Base-by-base conservation (phyloP, 92 coral and sea anemone genomes). In the Porites lobata region DNA sequence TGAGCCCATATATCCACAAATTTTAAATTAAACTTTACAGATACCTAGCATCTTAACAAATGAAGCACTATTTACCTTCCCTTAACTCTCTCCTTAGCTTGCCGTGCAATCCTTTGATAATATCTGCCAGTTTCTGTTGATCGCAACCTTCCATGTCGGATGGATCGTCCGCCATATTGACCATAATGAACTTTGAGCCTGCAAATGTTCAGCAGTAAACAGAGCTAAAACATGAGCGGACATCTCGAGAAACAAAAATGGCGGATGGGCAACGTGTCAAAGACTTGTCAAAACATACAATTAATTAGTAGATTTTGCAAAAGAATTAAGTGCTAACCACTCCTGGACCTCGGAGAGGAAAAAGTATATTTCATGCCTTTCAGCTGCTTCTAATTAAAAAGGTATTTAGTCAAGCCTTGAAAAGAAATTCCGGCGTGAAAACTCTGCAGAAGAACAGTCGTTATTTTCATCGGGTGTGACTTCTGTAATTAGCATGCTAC, bases 81-180 rank as follows among this genome's bases (percentile, higher is more conserved):
- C 84, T 86, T 26, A 98, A 81, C 26, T 93, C 84, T 76, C 85
- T 91, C 65, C 98, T 94, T 15, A 98, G 88, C 78, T 83, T 91
- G 56, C 93, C 87, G 70, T 98, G 99, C 59, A 98, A 87, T 56
- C 84, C 94, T 76, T 98, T 98, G 65, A 98, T 96, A 70, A 98
- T 90, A 85, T 94, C 90, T 50, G 99, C 91, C 43, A 97, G 82
- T 15, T 65, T 67, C 81, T 81, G 89, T 59, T 94, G 98, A 29
- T 96, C 93, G 11, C 61, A 65, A 13, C 59, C 79, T 1, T 38
- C 47, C 47, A 38, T 38, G 6, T 38, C 5, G 5, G 2, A 8
- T 58, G 43, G 89, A 29, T 83, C 85, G 32, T 72, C 73, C 88
- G 90, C 93, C 91, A 86, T 81, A 74, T 77, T 85, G 78, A 32